These are phyloP conservation scores for human DNA, from an alignment of 2,113 vertebrate genomes.

Conservation along the genomic window GRCh38 chr22:40630501-40631000, in stretches of 20 bases:
- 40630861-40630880: not conserved
- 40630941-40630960: not conserved
- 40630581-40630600: not conserved
- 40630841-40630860: too few species aligned
- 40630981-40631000: slow-evolving; percentile 25
- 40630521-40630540: not conserved
- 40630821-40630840: too few species aligned
- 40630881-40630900: not conserved
- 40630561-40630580: not conserved
- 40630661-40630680: not conserved
- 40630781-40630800: too few species aligned
- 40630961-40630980: not conserved
- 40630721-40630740: too few species aligned
- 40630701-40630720: not conserved
- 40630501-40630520: not conserved
- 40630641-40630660: not conserved
- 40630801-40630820: too few species aligned
- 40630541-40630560: not conserved
- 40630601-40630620: not conserved
- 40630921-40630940: not conserved
- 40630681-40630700: not conserved
- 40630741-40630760: too few species aligned
- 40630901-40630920: not conserved
- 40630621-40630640: not conserved
- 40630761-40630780: too few species aligned